Conservation (phyloP, 35 echinoderm and acorn worm genomes). For the Lytechinus variegatus region DNA sequence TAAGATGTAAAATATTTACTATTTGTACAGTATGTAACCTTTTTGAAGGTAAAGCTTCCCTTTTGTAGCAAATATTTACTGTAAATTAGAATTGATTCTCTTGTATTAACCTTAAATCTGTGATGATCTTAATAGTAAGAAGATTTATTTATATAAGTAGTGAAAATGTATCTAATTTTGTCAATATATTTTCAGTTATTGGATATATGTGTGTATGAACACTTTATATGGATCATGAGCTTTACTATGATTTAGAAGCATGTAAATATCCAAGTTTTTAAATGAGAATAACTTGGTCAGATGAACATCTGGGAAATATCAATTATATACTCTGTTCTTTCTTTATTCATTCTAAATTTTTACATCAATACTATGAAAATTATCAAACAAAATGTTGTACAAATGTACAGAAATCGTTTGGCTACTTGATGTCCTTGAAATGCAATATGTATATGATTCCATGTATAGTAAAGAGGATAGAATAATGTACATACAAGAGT, state of each 20-base stretch:
- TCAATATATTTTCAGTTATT: neutral
- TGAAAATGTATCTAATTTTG: neutral
- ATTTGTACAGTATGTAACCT: neutral
- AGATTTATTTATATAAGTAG: neutral
- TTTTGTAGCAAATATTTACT: neutral
- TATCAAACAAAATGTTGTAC: neutral
- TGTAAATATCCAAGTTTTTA: slow-evolving; percentile 6
- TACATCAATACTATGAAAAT: neutral
- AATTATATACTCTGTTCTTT: slow-evolving; percentile 14
- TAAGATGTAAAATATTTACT: neutral
- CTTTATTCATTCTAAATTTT: neutral
- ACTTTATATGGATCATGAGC: neutral
- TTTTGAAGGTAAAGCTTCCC: neutral
- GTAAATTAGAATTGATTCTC: neutral
- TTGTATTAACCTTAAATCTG: neutral
- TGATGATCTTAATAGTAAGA: neutral
- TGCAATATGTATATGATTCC: slow-evolving; percentile 19
- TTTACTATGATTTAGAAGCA: neutral
- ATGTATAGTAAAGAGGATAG: neutral
- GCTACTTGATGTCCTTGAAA: neutral
- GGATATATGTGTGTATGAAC: neutral
- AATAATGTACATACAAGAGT: neutral
- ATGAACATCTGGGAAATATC: neutral
- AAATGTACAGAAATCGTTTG: neutral
- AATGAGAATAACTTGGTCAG: neutral